A percentile compares a stretch with the other conserved stretches of the same genome.
Evolutionary conservation across 2,113 vertebrate genomes (phyloP).

Genomic region (Plectropomus leopardus): DNA sequence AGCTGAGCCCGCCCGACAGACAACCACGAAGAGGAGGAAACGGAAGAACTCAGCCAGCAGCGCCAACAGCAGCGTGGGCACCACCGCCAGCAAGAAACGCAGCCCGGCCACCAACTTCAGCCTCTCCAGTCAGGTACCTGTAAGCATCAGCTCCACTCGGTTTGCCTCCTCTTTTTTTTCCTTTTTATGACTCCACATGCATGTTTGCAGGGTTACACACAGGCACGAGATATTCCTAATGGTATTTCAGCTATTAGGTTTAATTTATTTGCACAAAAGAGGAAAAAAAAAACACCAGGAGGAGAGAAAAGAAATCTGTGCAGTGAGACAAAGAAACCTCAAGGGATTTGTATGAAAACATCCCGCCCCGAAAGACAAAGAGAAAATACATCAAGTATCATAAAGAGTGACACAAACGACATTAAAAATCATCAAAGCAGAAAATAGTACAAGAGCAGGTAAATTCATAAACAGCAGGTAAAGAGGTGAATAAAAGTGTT

Average conservation of each 20-base stretch:
- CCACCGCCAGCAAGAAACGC: conserved; percentile 95
- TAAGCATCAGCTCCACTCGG: conserved; percentile 94
- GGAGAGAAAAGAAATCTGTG: conserved; percentile 37
- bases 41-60: conserved; percentile 99
- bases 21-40: conserved; percentile 97
- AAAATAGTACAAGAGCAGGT: conserved; percentile 8
- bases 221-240: conserved; percentile 33
- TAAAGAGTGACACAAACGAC: conserved; percentile 48
- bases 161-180: conserved; percentile 63
- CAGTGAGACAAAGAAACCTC: conserved; percentile 57
- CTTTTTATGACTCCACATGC: conserved; percentile 28
- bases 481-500: conserved; percentile 19
- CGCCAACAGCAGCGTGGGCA: conserved; percentile 94
- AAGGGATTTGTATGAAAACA: conserved; percentile 48
- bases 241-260: conserved; percentile 64
- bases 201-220: conserved; percentile 38
- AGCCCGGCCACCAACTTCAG: conserved; percentile 94
- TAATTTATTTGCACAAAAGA: conserved; percentile 66
- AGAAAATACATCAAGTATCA: conserved; percentile 43
- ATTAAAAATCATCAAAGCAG: conserved; percentile 58
- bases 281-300: conserved; percentile 22
- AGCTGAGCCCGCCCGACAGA: conserved; percentile 98
- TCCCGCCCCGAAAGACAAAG: conserved; percentile 44
- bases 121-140: conserved; percentile 99
- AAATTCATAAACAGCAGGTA: conserved; percentile 28